Evolutionary conservation across 2,888 invertebrate genomes (phyloP).

Genomic region (Thecophora atra): DNA sequence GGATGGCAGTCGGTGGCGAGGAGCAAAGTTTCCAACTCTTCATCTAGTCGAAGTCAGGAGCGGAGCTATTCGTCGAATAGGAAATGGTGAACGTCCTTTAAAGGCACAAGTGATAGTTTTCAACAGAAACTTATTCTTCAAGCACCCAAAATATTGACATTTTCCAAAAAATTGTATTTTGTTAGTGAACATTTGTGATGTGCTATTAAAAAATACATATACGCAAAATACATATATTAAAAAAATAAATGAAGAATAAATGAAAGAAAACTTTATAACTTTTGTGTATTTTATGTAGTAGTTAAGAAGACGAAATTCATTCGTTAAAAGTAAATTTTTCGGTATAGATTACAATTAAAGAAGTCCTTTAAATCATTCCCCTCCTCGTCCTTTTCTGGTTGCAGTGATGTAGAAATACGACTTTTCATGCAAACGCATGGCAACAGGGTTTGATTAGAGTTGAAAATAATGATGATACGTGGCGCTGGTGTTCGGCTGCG

Average conservation of each 20-base stretch:
- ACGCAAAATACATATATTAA: no score
- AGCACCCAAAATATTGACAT: neutral
- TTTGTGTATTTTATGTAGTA: no score
- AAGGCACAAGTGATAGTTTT: neutral
- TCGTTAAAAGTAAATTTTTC: no score
- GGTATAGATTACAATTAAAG: no score
- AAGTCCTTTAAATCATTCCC: no score
- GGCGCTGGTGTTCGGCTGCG: slow-evolving; percentile 12
- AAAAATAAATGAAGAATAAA: no score
- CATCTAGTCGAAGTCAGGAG: neutral
- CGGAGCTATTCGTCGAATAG: no score
- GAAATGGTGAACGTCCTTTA: neutral
- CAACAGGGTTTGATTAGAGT: neutral
- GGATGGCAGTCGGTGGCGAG: neutral
- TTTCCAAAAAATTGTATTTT: no score
- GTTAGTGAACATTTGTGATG: no score
- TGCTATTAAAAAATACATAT: no score
- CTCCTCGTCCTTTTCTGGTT: neutral
- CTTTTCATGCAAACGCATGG: neutral
- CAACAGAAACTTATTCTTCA: neutral
- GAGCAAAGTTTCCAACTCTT: neutral
- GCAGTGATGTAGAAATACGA: neutral
- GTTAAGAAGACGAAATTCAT: no score
- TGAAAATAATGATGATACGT: neutral
- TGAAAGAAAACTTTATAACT: no score